Conservation (phyloP, 1,140 invertebrate species). For the Lucilia cuprina region DNA sequence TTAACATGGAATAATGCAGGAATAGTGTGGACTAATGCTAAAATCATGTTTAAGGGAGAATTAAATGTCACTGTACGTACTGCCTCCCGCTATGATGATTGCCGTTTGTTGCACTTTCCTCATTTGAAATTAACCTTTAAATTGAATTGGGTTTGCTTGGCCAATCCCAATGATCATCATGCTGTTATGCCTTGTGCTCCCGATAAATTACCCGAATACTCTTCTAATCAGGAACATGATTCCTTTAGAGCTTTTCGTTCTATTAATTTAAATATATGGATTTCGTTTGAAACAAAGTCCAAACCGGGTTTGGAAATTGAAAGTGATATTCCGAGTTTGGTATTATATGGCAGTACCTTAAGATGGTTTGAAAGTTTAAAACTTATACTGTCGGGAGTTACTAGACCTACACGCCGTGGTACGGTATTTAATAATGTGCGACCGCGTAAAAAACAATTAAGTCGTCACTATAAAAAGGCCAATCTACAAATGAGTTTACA, state of each 20-base stretch:
- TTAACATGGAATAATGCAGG: constrained; percentile 90
- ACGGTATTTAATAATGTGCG: constrained; percentile 84
- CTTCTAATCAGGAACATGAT: constrained; percentile 89
- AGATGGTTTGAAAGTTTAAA: constrained; percentile 96
- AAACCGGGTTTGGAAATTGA: constrained; percentile 67
- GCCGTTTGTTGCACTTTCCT: constrained; percentile 88
- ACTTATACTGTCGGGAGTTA: constrained; percentile 93
- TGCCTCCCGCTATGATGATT: constrained; percentile 98
- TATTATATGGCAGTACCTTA: constrained; percentile 91
- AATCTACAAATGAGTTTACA: constrained; percentile 86
- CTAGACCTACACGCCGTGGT: constrained; percentile 90
- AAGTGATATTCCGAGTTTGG: constrained; percentile 76
- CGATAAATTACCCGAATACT: constrained; percentile 96
- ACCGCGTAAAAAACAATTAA: constrained; percentile 88
- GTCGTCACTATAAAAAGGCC: constrained; percentile 90
- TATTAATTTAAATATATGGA: constrained; percentile 86
- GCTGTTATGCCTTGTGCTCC: constrained; percentile 96
- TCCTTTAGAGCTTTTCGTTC: constrained; percentile 93
- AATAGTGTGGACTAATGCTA: constrained; percentile 95
- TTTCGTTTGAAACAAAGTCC: constrained; percentile 88
- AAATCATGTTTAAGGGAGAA: constrained; percentile 86
- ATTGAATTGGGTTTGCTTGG: constrained; percentile 90
- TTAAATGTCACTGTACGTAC: constrained; percentile 88
- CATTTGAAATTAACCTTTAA: constrained; percentile 86
- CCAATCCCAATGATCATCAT: constrained; percentile 95